A percentile compares a stretch with the other conserved stretches of the same genome.
phyloP scores from a whole-genome alignment of 2,113 vertebrate genomes.

The Prionailurus viverrinus region DNA sequence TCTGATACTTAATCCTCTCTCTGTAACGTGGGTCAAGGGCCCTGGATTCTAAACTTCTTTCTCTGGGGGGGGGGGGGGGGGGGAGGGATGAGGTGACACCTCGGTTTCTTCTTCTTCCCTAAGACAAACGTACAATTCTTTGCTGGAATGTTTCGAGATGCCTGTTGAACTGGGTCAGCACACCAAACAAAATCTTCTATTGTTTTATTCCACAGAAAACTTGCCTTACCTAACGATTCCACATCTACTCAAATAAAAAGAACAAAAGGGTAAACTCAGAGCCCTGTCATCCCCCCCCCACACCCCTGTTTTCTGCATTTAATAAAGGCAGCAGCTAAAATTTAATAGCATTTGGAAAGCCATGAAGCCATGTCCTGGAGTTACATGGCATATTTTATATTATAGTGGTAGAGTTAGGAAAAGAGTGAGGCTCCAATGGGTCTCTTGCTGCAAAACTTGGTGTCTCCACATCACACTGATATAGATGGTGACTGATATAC shows the following conservation, averaged over 20 bases:
- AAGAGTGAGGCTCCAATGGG: neutral
- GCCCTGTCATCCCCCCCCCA: neutral
- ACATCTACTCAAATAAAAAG: neutral
- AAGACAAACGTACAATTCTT: neutral
- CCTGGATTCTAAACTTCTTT: neutral
- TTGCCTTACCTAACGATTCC: neutral
- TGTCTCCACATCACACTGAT: neutral
- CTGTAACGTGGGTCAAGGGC: neutral
- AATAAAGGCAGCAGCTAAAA: conserved; percentile 66
- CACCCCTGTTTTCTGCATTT: conserved; percentile 31
- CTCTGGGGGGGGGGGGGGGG: neutral
- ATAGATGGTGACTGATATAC: neutral
- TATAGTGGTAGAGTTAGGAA: neutral
- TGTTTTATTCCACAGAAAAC: neutral
- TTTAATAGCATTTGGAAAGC: conserved; percentile 64
- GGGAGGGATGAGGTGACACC: neutral
- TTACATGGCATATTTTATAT: conserved; percentile 56
- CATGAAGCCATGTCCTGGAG: conserved; percentile 49
- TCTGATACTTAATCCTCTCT: neutral
- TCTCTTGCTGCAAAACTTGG: neutral
- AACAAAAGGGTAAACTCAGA: neutral
- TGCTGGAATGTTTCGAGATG: rapidly evolving
- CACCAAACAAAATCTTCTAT: neutral
- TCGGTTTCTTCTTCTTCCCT: neutral
- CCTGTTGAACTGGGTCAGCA: neutral